Evolutionary conservation across 2,113 vertebrate species (phyloP), one percentile per base, ranked within the genome.

Genomic region (Astur gentilis): DNA sequence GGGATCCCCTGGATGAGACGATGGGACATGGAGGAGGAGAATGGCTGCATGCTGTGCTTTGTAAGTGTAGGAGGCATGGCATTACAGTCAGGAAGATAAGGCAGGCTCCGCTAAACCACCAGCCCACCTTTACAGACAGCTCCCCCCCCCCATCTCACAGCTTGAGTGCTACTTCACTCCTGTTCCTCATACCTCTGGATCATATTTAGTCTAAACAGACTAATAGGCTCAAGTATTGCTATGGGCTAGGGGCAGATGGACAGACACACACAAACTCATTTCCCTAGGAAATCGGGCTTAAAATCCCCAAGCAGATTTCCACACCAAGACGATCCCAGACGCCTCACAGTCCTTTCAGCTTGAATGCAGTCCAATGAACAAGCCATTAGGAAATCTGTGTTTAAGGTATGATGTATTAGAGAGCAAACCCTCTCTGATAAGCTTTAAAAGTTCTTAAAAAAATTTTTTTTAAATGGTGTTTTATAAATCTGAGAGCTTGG

Each of bases 231-330:
- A 29, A 75, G 57, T 71, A 62, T 25, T 65, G 25, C 69, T 42
- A n/a, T 31, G 57, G 49, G 49, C 60, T 55, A 32, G 52, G 89
- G 44, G 45, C 61, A 92, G 52, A 72, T 34, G 90, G 71, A 44
- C 71, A 79, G 90, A 42, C 78, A 45, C 0, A 1, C 73, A 42
- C 47, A 92, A 52, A 31, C 49, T 73, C 47, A 18, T 45, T 73
- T 89, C 54, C 79, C 85, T 45, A 54, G 60, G 76, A 95, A 95
- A 80, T 9, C 1, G 6, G 69, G 45, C 55, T 93, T 93, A 77
- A 95, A 89, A 93, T 62, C 93, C 91, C 92, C 83, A 49, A 81
- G 95, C 89, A 83, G 36, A 66, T 96, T 97, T 94, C 93, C 91
- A 73, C 50, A 61, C 34, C 70, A 22, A 65, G 81, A 9, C 2